Evolutionary conservation across 2,888 invertebrate genomes (phyloP), one percentile per base, ranked within the genome.

Genomic region (Drosophila rubida): DNA sequence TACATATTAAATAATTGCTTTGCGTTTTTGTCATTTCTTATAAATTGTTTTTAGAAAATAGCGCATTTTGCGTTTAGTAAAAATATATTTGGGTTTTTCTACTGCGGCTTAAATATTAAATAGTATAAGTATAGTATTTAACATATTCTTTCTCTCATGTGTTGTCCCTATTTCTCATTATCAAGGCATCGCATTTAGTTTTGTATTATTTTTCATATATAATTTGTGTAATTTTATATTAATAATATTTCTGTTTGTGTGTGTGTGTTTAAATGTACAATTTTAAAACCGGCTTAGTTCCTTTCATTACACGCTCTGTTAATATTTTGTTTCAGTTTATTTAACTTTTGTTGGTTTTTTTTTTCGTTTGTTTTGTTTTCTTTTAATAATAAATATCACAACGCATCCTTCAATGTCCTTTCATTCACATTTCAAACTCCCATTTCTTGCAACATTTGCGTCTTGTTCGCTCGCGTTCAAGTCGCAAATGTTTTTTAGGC

Each of bases 371-470:
- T 72, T 80, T 65, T 80, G 68, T 73, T 73, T 78, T 87, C 2
- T 86, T 82, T 90, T 90, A 81, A 89, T 89, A 90, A 90, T 90
- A 91, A 91, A 91, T 92, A 91, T 91, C 92, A 91, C 92, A 91
- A 92, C 92, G 90, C 91, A 89, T 89, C 90, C 89, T 86, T 83
- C 79, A 80, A 16, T 44, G 19, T 41, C 41, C 19, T 19, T 14
- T 79, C 71, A 66, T 73, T 66, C 67, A 74, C 63, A 67, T 64
- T 50, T 64, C 63, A 67, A 45, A 45, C 70, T 68, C 58, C 65
- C 71, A 59, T 73, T 80, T 72, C 32, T 3, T n/a, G 11, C n/a
- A 32, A 71, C 74, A 77, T 63, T 71, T 70, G 22, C 32, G 42
- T 45, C 45, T 51, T 62, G 45, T 9, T 48, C 30, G 46, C 49